A percentile compares a stretch with the other conserved stretches of the same genome.
phyloP scores from a whole-genome alignment of 2,113 vertebrate species.

The Forbesichthys agassizii region DNA sequence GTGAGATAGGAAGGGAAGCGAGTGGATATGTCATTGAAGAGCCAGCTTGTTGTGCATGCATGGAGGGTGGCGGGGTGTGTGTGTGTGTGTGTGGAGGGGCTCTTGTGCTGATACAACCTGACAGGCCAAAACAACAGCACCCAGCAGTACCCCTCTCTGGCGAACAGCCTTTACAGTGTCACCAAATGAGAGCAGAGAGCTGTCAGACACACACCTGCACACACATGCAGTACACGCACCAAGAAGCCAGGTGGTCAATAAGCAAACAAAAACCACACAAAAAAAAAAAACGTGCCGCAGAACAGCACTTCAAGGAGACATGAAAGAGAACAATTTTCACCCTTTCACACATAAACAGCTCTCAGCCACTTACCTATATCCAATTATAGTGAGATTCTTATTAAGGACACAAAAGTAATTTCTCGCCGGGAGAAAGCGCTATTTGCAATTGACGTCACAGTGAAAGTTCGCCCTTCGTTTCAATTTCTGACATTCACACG shows the following conservation, averaged over 20 bases:
- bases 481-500: neutral
- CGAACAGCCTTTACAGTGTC: neutral
- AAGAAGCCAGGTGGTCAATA: neutral
- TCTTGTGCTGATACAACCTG: conserved; percentile 53
- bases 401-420: conserved; percentile 28
- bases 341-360: neutral
- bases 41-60: conserved; percentile 4
- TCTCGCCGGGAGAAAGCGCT: conserved; percentile 11
- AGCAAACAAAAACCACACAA: neutral
- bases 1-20: no score
- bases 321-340: neutral
- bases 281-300: neutral
- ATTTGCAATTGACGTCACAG: conserved; percentile 29
- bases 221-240: no score
- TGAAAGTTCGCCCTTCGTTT: neutral
- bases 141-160: conserved; percentile 10
- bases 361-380: neutral
- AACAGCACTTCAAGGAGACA: neutral
- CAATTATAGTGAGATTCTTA: conserved; percentile 16
- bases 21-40: no score
- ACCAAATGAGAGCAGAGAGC: neutral
- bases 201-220: no score
- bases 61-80: conserved; percentile 15
- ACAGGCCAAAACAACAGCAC: conserved; percentile 53
- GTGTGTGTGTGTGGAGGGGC: conserved; percentile 16